Evolutionary conservation across 2,113 vertebrate genomes (phyloP), one percentile per base, ranked within the genome.

Genomic region (Nerophis lumbriciformis): DNA sequence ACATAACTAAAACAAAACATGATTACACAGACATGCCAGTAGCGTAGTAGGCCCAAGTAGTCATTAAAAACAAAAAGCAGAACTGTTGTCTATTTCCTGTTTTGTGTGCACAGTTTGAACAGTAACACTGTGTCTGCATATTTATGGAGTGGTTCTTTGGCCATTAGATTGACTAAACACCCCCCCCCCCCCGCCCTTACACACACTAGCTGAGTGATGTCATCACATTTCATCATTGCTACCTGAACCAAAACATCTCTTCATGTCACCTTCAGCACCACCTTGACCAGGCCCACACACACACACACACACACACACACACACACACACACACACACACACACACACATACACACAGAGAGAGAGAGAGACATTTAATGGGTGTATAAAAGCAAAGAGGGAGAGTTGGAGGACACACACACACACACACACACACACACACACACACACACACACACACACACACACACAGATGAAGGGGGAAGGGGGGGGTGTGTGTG

Each of bases 321-420:
- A 61, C 55, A 54, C 36, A 9, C 39, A 42, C 49, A 53, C 42
- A 53, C 21, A 62, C 55, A 61, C 55, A 50, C 39, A 48, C 54
- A 37, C 2, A 9, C 42, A 47, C 68, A 53, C 37, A 28, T 19
- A 37, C 51, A 56, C 12, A 52, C 54, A 37, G 44, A 56, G 8
- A 52, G 3, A 37, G 50, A 28, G 11, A 73, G 71, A 69, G 62
- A 63, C 59, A 65, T 74, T 81, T 74, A 73, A 77, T 77, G 75
- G 71, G 67, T 81, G 73, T 77, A 60, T 79, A 68, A 66, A 39
- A 73, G 71, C 80, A 59, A 48, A 75, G 72, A 71, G 62, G 65
- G 74, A 69, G 65, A 73, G 63, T 58, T 73, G 49, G 79, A 84
- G 74, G 79, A 73, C 73, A 71, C 61, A 44, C 54, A 28, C 28